These are phyloP conservation scores for Ameiurus melas DNA, from an alignment of 2,113 vertebrate species.

Conservation along the genomic window DNA sequence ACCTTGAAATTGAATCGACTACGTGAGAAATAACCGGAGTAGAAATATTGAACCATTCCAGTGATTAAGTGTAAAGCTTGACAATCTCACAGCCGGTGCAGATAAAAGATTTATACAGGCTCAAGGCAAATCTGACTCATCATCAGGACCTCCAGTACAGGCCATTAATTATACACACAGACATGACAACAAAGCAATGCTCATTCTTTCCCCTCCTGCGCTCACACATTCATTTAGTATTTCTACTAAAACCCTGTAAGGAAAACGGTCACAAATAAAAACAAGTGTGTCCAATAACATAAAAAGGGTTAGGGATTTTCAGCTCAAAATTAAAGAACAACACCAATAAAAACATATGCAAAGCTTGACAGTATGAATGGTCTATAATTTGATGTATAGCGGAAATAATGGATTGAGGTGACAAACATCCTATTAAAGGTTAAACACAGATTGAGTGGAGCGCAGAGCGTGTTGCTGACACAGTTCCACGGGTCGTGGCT, in stretches of 20 bases:
- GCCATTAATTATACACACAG: slow-evolving; percentile 36
- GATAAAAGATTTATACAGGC: slow-evolving; percentile 41
- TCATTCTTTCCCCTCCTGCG: background rate
- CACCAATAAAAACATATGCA: background rate
- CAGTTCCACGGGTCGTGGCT: background rate
- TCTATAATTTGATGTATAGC: background rate
- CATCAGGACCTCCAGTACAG: slow-evolving; percentile 20
- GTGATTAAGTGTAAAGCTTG: slow-evolving; percentile 4
- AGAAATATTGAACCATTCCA: background rate
- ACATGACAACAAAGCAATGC: slow-evolving; percentile 14
- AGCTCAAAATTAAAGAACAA: background rate
- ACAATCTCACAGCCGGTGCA: slow-evolving; percentile 31
- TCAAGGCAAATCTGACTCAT: slow-evolving; percentile 37
- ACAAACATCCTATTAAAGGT: slow-evolving; percentile 15
- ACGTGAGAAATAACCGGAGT: background rate
- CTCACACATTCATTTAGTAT: background rate
- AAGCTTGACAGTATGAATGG: background rate
- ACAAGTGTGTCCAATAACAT: background rate
- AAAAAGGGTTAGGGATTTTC: background rate
- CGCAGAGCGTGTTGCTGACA: background rate
- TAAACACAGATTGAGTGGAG: slow-evolving; percentile 14
- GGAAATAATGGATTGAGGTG: background rate
- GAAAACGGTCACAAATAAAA: background rate
- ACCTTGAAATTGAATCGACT: background rate
- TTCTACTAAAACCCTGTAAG: background rate